These are phyloP conservation scores for Leucophenga maculata DNA, from an alignment of 2,888 invertebrate genomes.

Conservation along the genomic window DNA sequence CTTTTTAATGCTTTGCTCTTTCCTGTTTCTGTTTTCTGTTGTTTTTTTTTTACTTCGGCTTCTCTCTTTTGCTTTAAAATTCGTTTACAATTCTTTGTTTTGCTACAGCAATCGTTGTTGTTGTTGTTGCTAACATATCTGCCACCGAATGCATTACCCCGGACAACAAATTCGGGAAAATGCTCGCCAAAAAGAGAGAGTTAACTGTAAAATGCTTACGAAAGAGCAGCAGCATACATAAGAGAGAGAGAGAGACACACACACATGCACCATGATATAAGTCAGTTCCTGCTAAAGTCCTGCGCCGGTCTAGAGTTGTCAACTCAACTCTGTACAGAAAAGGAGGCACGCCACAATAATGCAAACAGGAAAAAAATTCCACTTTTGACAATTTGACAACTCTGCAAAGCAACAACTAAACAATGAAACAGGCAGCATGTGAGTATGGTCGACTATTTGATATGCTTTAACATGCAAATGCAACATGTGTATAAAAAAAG, in stretches of 20 bases:
- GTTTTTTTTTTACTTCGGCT: neutral
- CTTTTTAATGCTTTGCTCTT: neutral
- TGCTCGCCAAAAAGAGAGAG: neutral
- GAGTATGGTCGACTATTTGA: no score
- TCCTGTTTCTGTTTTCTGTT: neutral
- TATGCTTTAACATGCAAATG: no score
- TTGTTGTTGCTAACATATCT: no score
- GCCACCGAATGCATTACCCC: no score
- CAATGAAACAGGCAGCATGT: no score
- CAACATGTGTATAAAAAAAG: no score
- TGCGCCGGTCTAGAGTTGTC: no score
- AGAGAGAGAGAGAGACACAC: slow-evolving; percentile 1
- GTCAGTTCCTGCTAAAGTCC: no score
- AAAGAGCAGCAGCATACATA: neutral
- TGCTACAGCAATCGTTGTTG: slow-evolving; percentile 13
- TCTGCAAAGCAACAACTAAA: no score
- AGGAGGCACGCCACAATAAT: neutral
- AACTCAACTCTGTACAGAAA: neutral
- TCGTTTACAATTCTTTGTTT: slow-evolving; percentile 18
- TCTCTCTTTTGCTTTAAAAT: neutral
- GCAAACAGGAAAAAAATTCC: no score
- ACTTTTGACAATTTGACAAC: no score
- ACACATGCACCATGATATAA: neutral
- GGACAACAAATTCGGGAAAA: no score
- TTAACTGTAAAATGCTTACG: neutral